phyloP scores from a whole-genome alignment of 2,888 invertebrate genomes.

The Eristalis pertinax region DNA sequence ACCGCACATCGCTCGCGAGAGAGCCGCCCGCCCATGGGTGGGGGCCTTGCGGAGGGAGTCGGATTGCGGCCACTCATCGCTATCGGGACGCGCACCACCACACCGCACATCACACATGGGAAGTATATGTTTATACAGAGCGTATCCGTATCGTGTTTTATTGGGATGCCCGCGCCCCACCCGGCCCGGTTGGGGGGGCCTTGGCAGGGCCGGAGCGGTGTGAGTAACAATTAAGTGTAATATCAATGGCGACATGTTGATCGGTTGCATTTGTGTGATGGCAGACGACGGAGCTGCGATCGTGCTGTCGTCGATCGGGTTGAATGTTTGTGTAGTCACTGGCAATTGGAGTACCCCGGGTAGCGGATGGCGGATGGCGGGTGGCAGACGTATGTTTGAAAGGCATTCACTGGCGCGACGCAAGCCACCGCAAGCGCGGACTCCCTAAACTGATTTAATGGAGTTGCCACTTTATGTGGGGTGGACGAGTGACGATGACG shows the following conservation, averaged over 20 bases:
- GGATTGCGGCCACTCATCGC: conserved; percentile 63
- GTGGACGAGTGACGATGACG: conserved; percentile 17
- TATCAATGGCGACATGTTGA: conserved; percentile 68
- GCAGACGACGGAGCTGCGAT: conserved; percentile 39
- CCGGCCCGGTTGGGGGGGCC: neutral
- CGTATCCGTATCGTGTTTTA: conserved; percentile 41
- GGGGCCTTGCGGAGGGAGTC: conserved; percentile 55
- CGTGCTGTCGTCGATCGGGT: conserved; percentile 28
- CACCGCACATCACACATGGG: conserved; percentile 35
- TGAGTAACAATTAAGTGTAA: conserved; percentile 66
- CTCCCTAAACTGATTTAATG: conserved; percentile 71
- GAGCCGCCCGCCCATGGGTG: neutral
- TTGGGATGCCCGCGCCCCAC: conserved; percentile 3
- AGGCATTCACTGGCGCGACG: conserved; percentile 77
- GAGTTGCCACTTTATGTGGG: conserved; percentile 65
- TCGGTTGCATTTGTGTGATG: conserved; percentile 62
- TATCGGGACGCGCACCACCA: conserved; percentile 25
- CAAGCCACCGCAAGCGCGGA: conserved; percentile 77
- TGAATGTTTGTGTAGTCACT: conserved; percentile 61
- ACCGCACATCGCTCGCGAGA: neutral
- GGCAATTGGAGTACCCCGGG: conserved; percentile 45
- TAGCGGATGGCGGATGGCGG: conserved; percentile 8
- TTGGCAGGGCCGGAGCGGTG: conserved; percentile 33
- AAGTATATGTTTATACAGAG: conserved; percentile 46
- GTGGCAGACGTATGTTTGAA: neutral